Base-by-base conservation (phyloP, 2,797 vertebrate genomes). In the Cryptoblepharus egeriae region DNA sequence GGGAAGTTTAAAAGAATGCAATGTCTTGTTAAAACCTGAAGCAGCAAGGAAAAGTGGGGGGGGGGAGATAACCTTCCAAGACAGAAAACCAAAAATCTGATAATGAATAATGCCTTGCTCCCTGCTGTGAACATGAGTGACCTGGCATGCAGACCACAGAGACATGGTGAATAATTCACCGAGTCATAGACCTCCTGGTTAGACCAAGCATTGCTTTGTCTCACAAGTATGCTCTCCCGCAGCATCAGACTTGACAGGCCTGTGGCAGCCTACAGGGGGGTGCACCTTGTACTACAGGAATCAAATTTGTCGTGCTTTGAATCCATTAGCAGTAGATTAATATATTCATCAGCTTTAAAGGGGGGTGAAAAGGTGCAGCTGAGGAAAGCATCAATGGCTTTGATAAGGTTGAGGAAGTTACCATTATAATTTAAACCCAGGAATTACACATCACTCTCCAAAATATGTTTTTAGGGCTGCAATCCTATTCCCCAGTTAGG, bases 21-120 rank as follows among this genome's bases (percentile, higher is more conserved):
- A 88, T 84, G 93, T 95, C 95, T 95, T 95, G 95, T 96, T 95
- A 95, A 95, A 95, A 95, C 94, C 93, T 95, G 95, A 96, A 94
- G 93, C 90, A 87, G 91, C 90, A 92, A 80, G 42, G 83, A 78
- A 87, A 68, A 58, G 32, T 42, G 37, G 70, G 30, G 57, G 35
- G 80, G 71, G 39, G 60, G 81, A 68, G 85, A 83, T 82, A 84
- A 69, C 79, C 91, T 92, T 88, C 89, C 93, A 90, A 92, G 91
- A 91, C 84, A 93, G 88, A 87, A 91, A 83, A 90, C 88, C 81
- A 70, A 89, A 89, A 90, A 89, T 84, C 86, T 88, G 82, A 89
- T 90, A 89, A 93, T 89, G 93, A 95, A 93, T 93, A 95, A 94
- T 91, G 91, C 81, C 87, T 88, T 60, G 9, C 93, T 94, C 91